A percentile compares a stretch with the other conserved stretches of the same genome.
Evolutionary conservation across 2,888 invertebrate genomes (phyloP).

Genomic region (Drosophila rellima): DNA sequence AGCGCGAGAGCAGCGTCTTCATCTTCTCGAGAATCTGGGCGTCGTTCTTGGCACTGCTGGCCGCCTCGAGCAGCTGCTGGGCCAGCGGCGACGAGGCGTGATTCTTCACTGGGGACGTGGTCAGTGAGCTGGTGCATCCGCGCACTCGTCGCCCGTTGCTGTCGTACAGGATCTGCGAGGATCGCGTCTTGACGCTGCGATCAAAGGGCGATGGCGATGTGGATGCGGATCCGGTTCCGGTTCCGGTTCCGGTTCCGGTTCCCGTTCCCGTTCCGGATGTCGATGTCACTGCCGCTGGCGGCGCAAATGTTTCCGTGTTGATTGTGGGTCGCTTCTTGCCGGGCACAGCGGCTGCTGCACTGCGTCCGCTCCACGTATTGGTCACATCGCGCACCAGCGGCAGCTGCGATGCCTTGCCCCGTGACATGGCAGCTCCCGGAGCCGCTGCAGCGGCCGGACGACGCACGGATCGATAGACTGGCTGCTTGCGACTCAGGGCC

Average conservation of each 20-base stretch:
- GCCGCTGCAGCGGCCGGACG: constrained; percentile 83
- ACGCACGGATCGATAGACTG: constrained; percentile 85
- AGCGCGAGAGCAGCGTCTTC: constrained; percentile 89
- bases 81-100: constrained; percentile 89
- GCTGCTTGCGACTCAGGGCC: constrained; percentile 84
- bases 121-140: constrained; percentile 83
- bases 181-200: constrained; percentile 85
- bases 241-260: too few relatives aligned
- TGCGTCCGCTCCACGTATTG: constrained; percentile 92
- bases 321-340: constrained; percentile 86
- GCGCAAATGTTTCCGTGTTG: constrained; percentile 89
- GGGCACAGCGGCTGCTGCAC: constrained; percentile 74
- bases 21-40: constrained; percentile 91
- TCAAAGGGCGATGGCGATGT: constrained; percentile 86
- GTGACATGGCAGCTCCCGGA: constrained; percentile 72
- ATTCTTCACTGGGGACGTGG: constrained; percentile 87
- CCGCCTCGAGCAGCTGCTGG: constrained; percentile 90
- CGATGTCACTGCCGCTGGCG: constrained; percentile 28
- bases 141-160: constrained; percentile 86
- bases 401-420: constrained; percentile 49
- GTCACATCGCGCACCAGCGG: constrained; percentile 86
- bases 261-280: too few relatives aligned
- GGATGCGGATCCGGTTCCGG: not conserved
- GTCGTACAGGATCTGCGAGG: constrained; percentile 86
- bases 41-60: constrained; percentile 91